Percentiles rank a stretch among this genome's conserved stretches.
Conservation (phyloP, 2,888 invertebrate species). For the Pilophorus perplexus region DNA sequence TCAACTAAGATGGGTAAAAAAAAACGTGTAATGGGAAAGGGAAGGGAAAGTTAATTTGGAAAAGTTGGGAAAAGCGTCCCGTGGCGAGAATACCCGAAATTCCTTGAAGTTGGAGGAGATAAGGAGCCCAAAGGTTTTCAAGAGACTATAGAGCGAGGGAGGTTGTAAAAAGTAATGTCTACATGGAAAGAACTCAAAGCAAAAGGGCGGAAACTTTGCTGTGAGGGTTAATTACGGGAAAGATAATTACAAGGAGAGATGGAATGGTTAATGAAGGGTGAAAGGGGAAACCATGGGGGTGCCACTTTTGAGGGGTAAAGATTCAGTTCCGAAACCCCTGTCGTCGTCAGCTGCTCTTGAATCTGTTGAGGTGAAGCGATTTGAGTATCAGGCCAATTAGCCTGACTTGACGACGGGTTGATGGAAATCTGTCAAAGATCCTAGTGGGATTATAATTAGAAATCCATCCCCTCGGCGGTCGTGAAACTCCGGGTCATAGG, state of each 20-base stretch:
- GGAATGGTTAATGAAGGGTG: constrained; percentile 43
- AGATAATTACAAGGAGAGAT: constrained; percentile 43
- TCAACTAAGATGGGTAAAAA: constrained; percentile 18
- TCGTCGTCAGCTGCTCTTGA: not conserved
- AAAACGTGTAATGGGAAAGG: constrained; percentile 16
- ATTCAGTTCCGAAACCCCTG: constrained; percentile 18
- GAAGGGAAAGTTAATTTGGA: constrained; percentile 33
- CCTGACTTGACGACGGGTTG: too few relatives aligned
- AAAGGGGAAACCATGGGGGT: constrained; percentile 32
- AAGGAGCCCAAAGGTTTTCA: constrained; percentile 12
- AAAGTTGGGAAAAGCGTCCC: constrained; percentile 35
- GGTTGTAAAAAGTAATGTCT: constrained; percentile 38
- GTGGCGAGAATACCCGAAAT: constrained; percentile 22
- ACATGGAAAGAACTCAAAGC: constrained; percentile 27
- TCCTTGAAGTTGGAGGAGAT: constrained; percentile 35
- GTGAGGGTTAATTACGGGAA: constrained; percentile 39
- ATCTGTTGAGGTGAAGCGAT: constrained; percentile 16
- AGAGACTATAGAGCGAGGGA: not conserved
- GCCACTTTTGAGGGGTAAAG: not conserved
- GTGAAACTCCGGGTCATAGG: too few relatives aligned
- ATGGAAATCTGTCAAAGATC: too few relatives aligned
- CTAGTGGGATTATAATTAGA: too few relatives aligned
- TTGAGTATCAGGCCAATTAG: constrained; percentile 6
- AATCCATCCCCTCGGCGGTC: too few relatives aligned
- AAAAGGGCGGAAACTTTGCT: constrained; percentile 34